These are phyloP conservation scores for Sinelater perroti DNA, from an alignment of 2,888 invertebrate species.

Conservation along the genomic window DNA sequence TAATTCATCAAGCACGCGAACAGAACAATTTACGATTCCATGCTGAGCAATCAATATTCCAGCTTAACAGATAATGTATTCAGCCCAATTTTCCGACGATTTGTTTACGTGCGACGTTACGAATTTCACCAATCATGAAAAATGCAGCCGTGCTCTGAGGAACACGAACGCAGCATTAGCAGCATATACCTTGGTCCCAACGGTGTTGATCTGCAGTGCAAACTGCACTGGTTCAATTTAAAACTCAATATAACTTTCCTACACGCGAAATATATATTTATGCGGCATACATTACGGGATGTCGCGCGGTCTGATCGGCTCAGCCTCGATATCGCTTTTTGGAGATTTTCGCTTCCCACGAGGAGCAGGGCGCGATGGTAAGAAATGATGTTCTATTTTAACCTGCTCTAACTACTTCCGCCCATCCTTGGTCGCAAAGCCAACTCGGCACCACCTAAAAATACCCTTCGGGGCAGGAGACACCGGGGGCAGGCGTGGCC, in stretches of 20 bases:
- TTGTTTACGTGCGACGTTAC: too few relatives aligned
- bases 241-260: constrained; percentile 57
- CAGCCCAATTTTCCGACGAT: too few relatives aligned
- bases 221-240: constrained; percentile 53
- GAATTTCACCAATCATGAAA: too few relatives aligned
- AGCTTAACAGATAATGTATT: too few relatives aligned
- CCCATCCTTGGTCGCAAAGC: constrained; percentile 17
- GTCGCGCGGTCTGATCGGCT: constrained; percentile 22
- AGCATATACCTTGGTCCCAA: constrained; percentile 44
- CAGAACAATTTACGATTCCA: too few relatives aligned
- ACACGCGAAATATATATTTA: constrained; percentile 39
- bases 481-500: too few relatives aligned
- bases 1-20: too few relatives aligned
- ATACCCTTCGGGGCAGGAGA: constrained; percentile 12
- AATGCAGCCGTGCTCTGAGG: too few relatives aligned
- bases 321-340: constrained; percentile 32
- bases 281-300: constrained; percentile 23
- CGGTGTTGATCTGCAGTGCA: constrained; percentile 48
- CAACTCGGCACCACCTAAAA: constrained; percentile 16
- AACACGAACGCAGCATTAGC: too few relatives aligned
- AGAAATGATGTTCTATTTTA: constrained; percentile 26
- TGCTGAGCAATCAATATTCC: too few relatives aligned
- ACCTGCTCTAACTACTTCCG: constrained; percentile 28
- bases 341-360: too few relatives aligned
- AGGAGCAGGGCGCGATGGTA: constrained; percentile 2